phyloP scores from a whole-genome alignment of 92 coral and sea anemone species.

The Virgularia gustaviana region DNA sequence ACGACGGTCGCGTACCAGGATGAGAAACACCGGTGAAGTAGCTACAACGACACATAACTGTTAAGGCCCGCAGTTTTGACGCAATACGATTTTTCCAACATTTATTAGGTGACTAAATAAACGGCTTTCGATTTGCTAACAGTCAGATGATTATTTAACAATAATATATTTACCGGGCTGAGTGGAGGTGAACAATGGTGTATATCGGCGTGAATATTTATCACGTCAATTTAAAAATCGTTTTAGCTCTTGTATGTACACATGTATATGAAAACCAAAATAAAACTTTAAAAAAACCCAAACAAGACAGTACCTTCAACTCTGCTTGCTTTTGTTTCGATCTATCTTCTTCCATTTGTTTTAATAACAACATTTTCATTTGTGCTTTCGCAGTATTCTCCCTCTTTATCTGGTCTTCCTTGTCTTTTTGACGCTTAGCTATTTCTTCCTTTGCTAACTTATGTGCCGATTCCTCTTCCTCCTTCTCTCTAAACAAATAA shows the following conservation, averaged over 20 bases:
- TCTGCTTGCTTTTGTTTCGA: background rate
- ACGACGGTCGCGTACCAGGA: conserved; percentile 95
- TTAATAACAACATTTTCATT: conserved; percentile 71
- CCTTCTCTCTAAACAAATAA: conserved; percentile 63
- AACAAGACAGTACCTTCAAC: background rate
- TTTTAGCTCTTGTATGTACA: too few relatives aligned
- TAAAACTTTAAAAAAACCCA: too few relatives aligned
- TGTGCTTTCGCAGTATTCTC: conserved; percentile 71
- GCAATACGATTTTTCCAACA: background rate
- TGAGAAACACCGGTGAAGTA: conserved; percentile 73
- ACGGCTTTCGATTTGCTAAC: too few relatives aligned
- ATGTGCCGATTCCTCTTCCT: conserved; percentile 62
- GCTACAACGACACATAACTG: too few relatives aligned
- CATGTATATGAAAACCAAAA: too few relatives aligned
- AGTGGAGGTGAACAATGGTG: too few relatives aligned
- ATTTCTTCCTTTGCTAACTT: conserved; percentile 72
- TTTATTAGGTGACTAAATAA: too few relatives aligned
- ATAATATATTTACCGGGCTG: too few relatives aligned
- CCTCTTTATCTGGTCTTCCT: conserved; percentile 51
- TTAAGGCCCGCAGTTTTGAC: too few relatives aligned
- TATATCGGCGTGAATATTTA: too few relatives aligned
- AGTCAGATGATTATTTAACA: too few relatives aligned
- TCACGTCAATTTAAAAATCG: too few relatives aligned
- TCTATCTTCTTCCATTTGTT: conserved; percentile 76
- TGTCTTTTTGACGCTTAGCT: conserved; percentile 57